These are phyloP conservation scores for Hylyphantes graminicola DNA, from an alignment of 1,140 invertebrate genomes.

Conservation along the genomic window DNA sequence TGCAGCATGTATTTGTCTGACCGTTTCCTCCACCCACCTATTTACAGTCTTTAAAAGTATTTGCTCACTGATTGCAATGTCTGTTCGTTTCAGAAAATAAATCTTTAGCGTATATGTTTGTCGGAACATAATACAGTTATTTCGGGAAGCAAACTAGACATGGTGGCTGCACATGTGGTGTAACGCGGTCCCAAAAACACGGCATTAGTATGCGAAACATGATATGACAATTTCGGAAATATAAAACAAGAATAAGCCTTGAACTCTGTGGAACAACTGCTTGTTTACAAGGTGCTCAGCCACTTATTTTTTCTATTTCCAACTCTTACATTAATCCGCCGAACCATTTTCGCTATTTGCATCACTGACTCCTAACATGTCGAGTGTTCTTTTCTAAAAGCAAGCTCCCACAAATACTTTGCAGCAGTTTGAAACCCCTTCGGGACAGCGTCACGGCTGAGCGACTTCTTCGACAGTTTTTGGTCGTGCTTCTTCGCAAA, in stretches of 20 bases:
- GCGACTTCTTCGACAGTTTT: neutral
- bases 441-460: conserved; percentile 32
- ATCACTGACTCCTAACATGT: conserved; percentile 48
- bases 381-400: conserved; percentile 8
- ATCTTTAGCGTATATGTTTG: too few relatives aligned
- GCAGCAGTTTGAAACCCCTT: conserved; percentile 5
- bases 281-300: conserved; percentile 56
- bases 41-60: too few relatives aligned
- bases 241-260: conserved; percentile 41
- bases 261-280: conserved; percentile 51
- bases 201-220: conserved; percentile 37
- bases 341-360: conserved; percentile 51
- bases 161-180: neutral
- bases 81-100: too few relatives aligned
- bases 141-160: conserved; percentile 1
- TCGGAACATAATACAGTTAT: too few relatives aligned
- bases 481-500: conserved; percentile 40
- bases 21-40: too few relatives aligned
- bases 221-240: conserved; percentile 36
- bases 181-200: too few relatives aligned
- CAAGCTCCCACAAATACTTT: conserved; percentile 33
- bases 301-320: conserved; percentile 21
- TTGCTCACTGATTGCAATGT: too few relatives aligned
- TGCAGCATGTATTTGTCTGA: too few relatives aligned
- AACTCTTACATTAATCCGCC: conserved; percentile 10